Conservation (phyloP, 2,888 invertebrate genomes). For the Acleris emargana region DNA sequence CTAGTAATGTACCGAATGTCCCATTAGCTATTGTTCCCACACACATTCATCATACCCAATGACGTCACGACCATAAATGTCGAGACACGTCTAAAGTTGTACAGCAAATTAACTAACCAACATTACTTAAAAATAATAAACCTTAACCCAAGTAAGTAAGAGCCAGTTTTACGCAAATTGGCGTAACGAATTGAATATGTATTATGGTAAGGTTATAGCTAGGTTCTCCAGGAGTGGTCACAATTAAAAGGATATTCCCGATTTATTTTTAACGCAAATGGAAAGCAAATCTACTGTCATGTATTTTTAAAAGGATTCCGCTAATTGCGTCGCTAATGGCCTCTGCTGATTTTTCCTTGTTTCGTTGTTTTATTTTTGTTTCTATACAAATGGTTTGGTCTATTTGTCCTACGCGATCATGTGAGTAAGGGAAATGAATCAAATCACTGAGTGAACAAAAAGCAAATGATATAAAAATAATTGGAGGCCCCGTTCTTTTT, state of each 20-base stretch:
- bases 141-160: conserved; percentile 14
- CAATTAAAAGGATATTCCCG: conserved; percentile 26
- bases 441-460: not conserved
- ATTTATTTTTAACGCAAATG: conserved; percentile 20
- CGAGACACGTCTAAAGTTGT: conserved; percentile 49
- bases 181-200: conserved; percentile 26
- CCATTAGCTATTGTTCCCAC: conserved; percentile 25
- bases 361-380: not conserved
- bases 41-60: conserved; percentile 40
- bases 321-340: conserved; percentile 24
- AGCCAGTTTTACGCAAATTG: conserved; percentile 14
- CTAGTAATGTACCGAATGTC: conserved; percentile 14
- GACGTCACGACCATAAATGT: conserved; percentile 50
- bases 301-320: conserved; percentile 16
- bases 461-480: too few species aligned
- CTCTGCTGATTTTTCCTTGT: conserved; percentile 12
- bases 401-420: not conserved
- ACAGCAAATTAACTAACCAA: conserved; percentile 38
- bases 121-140: conserved; percentile 28
- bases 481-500: too few species aligned
- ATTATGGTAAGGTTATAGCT: conserved; percentile 27
- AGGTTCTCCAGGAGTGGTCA: conserved; percentile 16
- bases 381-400: not conserved
- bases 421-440: not conserved
- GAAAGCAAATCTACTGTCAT: conserved; percentile 16